Evolutionary conservation across 2,888 invertebrate species (phyloP).

Genomic region (Sphaerophoria rueppellii): DNA sequence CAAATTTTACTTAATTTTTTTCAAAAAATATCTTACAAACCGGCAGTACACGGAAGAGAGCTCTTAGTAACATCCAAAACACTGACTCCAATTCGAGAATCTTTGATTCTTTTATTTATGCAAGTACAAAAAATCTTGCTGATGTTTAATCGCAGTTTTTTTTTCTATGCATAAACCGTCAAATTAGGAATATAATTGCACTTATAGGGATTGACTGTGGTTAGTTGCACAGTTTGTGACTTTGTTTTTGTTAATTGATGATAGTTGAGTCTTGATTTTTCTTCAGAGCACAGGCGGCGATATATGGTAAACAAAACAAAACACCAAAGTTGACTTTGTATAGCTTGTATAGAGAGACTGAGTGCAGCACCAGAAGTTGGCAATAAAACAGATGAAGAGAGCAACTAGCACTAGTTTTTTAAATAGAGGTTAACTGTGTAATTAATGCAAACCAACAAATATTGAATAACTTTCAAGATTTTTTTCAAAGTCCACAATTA

Average conservation of each 20-base stretch:
- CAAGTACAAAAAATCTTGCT: background rate
- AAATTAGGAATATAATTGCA: conserved; percentile 63
- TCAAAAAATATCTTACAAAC: conserved; percentile 76
- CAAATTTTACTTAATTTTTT: conserved; percentile 25
- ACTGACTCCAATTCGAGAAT: conserved; percentile 44
- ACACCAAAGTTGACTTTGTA: conserved; percentile 26
- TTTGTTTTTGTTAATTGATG: conserved; percentile 11
- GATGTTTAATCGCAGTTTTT: background rate
- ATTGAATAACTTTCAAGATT: conserved; percentile 22
- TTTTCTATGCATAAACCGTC: conserved; percentile 35
- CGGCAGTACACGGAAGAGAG: conserved; percentile 80
- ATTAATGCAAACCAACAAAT: conserved; percentile 37
- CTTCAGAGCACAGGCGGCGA: conserved; percentile 38
- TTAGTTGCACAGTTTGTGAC: conserved; percentile 33
- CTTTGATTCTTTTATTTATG: conserved; percentile 15
- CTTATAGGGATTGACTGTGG: conserved; percentile 68
- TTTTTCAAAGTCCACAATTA: background rate
- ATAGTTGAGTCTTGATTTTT: conserved; percentile 31
- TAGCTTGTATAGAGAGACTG: too few species aligned
- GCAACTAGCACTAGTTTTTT: conserved; percentile 36
- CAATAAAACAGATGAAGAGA: conserved; percentile 12
- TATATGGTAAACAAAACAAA: conserved; percentile 63
- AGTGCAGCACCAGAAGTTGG: conserved; percentile 14
- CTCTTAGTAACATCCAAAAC: conserved; percentile 82
- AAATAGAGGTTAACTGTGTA: background rate